Evolutionary conservation across 2,113 vertebrate species (phyloP), one percentile per base, ranked within the genome.

Genomic region (Cardinalis cardinalis): DNA sequence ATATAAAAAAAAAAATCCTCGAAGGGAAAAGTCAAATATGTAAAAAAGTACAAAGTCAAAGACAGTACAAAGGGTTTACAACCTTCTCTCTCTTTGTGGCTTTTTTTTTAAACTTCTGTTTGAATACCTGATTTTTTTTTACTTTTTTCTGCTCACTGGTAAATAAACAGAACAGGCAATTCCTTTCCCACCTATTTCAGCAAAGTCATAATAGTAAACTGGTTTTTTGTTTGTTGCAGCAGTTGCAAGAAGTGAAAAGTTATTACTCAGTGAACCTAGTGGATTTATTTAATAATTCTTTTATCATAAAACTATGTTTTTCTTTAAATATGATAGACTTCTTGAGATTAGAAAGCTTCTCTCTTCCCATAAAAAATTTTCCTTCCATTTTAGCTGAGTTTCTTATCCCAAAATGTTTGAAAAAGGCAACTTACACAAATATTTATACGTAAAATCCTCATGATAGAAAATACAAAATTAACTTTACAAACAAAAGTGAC

Each of bases 11-110:
- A 95, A 90, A 95, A 89, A 56, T 83, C 68, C 84, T 95, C 49
- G 28, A 48, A 96, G 73, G 32, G 72, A 92, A 59, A 91, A 55
- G 78, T 97, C 83, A 97, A 97, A 95, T 92, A 80, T 32, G 88
- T 24, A 46, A 86, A 94, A 92, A 51, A 93, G 81, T 74, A 97
- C 84, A 94, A 96, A 96, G 89, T 80, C 72, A 95, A 94, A 94
- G 75, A 51, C 71, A 91, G 34, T 61, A 96, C 77, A 92, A 95
- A 93, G 76, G 91, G 71, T 80, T 64, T 44, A 77, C 38, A 77
- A 89, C 71, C 84, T 94, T 46, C 61, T 92, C 46, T 75, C 20
- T 31, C 32, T 72, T 4, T 21, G 1, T 53, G 11, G 20, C 14
- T 55, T 38, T 65, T 65, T 64, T 79, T 84, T 44, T 1, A 29